phyloP scores from a whole-genome alignment of 2,113 vertebrate genomes.

The Cebidichthys violaceus region DNA sequence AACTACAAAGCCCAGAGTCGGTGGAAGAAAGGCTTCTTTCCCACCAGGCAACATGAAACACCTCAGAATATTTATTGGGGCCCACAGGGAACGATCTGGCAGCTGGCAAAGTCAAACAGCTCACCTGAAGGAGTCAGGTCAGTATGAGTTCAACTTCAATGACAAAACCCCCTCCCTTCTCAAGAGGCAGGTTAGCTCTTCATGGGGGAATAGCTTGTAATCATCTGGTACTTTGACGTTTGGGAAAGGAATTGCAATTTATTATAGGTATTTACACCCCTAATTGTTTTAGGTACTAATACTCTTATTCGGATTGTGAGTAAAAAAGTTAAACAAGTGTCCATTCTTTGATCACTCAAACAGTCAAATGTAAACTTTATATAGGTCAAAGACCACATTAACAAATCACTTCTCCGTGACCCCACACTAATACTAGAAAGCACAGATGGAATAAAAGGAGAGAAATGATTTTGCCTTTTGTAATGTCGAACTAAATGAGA shows the following conservation, averaged over 20 bases:
- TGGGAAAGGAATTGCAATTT: constrained; percentile 37
- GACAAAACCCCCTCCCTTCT: constrained; percentile 25
- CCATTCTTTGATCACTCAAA: constrained; percentile 4
- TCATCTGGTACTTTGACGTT: constrained; percentile 42
- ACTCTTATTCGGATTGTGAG: neutral
- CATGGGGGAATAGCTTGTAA: constrained; percentile 23
- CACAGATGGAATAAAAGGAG: neutral
- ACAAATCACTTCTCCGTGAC: neutral
- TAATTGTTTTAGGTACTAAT: constrained; percentile 27
- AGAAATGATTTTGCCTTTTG: neutral
- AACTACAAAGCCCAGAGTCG: constrained; percentile 63
- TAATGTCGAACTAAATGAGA: neutral
- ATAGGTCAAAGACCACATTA: neutral
- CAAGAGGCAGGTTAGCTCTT: constrained; percentile 32
- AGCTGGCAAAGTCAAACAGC: constrained; percentile 66
- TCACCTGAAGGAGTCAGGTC: constrained; percentile 67
- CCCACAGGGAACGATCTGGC: constrained; percentile 55
- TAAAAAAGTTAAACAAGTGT: neutral
- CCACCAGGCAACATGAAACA: constrained; percentile 64
- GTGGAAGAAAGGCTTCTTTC: constrained; percentile 57
- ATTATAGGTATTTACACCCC: constrained; percentile 26
- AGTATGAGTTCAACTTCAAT: constrained; percentile 53
- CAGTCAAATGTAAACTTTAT: neutral
- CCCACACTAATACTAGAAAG: neutral
- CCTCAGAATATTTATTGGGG: constrained; percentile 68